Percentiles rank a stretch among this genome's conserved stretches.
phyloP scores from a whole-genome alignment of 2,888 invertebrate genomes.

The Myathropa florea region DNA sequence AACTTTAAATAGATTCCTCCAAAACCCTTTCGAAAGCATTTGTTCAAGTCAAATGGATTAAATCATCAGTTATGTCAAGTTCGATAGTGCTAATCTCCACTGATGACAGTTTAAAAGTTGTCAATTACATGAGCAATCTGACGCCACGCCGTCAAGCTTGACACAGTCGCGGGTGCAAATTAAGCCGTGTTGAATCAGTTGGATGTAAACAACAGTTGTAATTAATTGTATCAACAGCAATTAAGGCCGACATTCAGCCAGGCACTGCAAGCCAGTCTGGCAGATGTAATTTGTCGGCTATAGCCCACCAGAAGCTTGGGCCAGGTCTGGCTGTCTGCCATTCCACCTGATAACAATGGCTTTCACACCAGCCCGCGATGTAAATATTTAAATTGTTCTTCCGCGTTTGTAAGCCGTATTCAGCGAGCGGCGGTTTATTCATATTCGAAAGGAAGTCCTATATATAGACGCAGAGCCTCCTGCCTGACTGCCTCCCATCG shows the following conservation, averaged over 20 bases:
- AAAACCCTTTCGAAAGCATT: not conserved
- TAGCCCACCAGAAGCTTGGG: not conserved
- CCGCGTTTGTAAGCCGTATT: not conserved
- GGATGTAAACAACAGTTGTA: not conserved
- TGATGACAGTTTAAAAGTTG: not conserved
- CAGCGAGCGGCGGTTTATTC: not conserved
- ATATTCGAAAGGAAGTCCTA: not conserved
- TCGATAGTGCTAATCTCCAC: not conserved
- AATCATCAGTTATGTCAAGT: not conserved
- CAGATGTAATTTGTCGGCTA: too few relatives aligned
- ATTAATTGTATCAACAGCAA: not conserved
- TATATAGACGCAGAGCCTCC: not conserved
- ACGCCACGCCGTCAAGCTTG: not conserved
- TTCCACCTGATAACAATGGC: not conserved
- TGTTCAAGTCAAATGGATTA: not conserved
- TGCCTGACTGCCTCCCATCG: not conserved
- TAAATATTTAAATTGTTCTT: not conserved
- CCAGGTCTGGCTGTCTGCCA: not conserved
- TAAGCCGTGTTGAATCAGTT: not conserved
- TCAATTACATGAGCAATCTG: not conserved
- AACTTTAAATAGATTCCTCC: too few relatives aligned
- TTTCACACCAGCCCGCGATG: not conserved
- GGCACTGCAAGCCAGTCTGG: not conserved
- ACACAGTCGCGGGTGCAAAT: not conserved
- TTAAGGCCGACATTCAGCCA: not conserved